Evolutionary conservation across 2,113 vertebrate genomes (phyloP).

Genomic region (Lasiurus borealis): DNA sequence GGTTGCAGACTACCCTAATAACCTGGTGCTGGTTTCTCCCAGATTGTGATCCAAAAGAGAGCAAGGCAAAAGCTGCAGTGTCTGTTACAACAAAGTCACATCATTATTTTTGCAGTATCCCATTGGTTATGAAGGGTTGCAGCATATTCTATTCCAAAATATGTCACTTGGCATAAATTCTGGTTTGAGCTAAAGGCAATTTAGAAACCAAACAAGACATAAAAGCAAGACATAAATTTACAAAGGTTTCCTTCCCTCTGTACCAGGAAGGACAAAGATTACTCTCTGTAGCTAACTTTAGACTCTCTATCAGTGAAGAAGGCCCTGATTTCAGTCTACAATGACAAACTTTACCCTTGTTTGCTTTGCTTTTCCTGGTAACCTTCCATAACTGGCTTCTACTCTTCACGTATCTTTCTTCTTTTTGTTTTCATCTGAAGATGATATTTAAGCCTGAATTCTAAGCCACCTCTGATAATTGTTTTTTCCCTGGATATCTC

Average conservation of each 20-base stretch:
- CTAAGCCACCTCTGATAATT: background rate
- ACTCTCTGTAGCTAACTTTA: background rate
- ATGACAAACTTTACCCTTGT: background rate
- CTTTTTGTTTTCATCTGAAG: background rate
- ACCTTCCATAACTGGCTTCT: background rate
- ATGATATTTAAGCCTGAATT: background rate
- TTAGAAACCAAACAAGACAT: background rate
- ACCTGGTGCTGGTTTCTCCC: background rate
- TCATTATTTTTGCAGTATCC: background rate
- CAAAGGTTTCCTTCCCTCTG: background rate
- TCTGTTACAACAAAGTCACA: background rate
- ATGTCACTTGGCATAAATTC: background rate
- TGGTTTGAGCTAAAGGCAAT: background rate
- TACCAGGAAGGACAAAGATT: background rate
- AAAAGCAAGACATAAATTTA: conserved; percentile 1
- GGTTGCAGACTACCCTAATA: background rate
- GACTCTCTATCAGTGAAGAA: background rate
- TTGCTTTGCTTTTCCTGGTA: background rate
- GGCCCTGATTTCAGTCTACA: background rate
- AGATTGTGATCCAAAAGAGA: background rate
- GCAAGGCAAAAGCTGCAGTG: background rate
- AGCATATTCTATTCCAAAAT: background rate
- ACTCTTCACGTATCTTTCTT: background rate
- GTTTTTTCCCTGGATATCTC: background rate
- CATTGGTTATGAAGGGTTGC: background rate